phyloP scores from a whole-genome alignment of 1,140 invertebrate species.

The Spodoptera frugiperda region DNA sequence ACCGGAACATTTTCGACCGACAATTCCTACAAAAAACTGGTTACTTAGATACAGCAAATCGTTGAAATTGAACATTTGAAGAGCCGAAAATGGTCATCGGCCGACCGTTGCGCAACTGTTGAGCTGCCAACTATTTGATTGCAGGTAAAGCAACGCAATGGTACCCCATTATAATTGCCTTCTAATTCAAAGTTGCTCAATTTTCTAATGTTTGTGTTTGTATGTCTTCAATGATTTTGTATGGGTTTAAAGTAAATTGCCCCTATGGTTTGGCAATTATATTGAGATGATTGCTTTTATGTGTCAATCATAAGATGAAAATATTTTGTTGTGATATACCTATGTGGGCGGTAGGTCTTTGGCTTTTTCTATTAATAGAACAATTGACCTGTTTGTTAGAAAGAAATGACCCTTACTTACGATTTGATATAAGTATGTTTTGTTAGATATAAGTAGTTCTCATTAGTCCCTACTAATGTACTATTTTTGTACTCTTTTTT shows the following conservation, averaged over 20 bases:
- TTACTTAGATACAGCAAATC: neutral
- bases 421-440: too few relatives aligned
- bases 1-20: constrained; percentile 12
- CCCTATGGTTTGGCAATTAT: constrained; percentile 2
- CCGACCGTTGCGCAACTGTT: constrained; percentile 15
- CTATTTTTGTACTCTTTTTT: too few relatives aligned
- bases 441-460: too few relatives aligned
- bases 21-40: constrained; percentile 1
- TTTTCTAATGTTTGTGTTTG: neutral
- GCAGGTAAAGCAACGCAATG: constrained; percentile 13
- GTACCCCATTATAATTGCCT: constrained; percentile 24
- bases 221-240: neutral
- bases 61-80: neutral
- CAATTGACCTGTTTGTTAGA: neutral
- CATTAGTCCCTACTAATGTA: too few relatives aligned
- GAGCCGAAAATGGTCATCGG: constrained; percentile 16
- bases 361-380: too few relatives aligned
- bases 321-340: neutral
- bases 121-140: constrained; percentile 13
- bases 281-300: neutral
- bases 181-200: constrained; percentile 30
- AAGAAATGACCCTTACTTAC: constrained; percentile 1
- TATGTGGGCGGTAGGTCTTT: neutral
- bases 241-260: neutral
- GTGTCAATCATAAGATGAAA: neutral